These are phyloP conservation scores for Zoanthus sociatus DNA, from an alignment of 92 coral and sea anemone species.

Conservation along the genomic window DNA sequence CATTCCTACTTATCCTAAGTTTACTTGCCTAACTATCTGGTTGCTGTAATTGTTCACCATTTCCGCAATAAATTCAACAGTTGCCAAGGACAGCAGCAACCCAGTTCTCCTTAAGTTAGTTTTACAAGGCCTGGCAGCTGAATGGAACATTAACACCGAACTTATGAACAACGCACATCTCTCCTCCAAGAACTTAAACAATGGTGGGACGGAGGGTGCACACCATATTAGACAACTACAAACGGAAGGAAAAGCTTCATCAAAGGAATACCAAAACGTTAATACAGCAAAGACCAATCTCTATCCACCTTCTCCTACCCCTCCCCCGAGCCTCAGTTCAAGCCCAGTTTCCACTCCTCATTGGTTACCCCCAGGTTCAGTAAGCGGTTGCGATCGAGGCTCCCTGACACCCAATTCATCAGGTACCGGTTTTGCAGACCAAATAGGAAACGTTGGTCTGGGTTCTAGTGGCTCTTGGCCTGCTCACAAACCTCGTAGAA, in stretches of 20 bases:
- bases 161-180: conserved; percentile 61
- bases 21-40: not conserved
- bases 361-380: conserved; percentile 44
- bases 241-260: conserved; percentile 24
- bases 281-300: not conserved
- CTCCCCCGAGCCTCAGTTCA: conserved; percentile 42
- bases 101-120: conserved; percentile 96
- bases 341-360: conserved; percentile 34
- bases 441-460: conserved; percentile 22
- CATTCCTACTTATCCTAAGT: not conserved
- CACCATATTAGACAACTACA: not conserved
- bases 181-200: conserved; percentile 28
- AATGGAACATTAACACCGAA: conserved; percentile 84
- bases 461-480: conserved; percentile 33
- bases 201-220: not conserved
- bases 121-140: conserved; percentile 95
- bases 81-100: conserved; percentile 95
- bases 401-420: conserved; percentile 31
- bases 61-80: conserved; percentile 42
- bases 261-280: conserved; percentile 4
- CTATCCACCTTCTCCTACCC: conserved; percentile 42
- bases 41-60: not conserved
- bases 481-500: conserved; percentile 70
- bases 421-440: conserved; percentile 30
- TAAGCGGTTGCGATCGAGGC: conserved; percentile 42